Base-by-base conservation (phyloP, 2,797 vertebrate species). In the Poliocrania exsul region DNA sequence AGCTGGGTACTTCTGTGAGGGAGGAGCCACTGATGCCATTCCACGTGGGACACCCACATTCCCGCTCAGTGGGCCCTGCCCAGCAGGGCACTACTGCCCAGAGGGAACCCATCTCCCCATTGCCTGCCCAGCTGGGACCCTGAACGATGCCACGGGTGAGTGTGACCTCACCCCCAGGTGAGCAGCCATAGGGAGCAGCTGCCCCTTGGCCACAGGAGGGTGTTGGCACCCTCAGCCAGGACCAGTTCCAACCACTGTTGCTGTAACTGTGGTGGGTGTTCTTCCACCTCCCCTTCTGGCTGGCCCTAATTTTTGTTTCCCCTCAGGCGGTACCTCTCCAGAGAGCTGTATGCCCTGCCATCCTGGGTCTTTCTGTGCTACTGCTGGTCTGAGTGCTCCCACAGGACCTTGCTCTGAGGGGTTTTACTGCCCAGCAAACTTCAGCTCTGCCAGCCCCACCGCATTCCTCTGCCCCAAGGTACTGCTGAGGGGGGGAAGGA, bases 381-480 rank as follows among this genome's bases (percentile, higher is more conserved):
- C 93, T 3, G 40, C 95, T 28, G 98, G 98, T 40, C 96, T 99
- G 18, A 94, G 96, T 60, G 96, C 91, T 26, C 98, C 98, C 25
- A 98, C 95, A 31, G 98, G 98, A 17, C 97, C 97, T n/a, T 99
- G 99, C 62, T 93, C 96, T 6, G 93, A 98, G 29, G 98, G 98
- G 21, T 99, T 99, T 64, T 98, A 98, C 96, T 99, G 99, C 94
- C 98, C 98, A 3, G 97, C 89, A 49, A 98, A 98, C 91, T 98
- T 98, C 96, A 98, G 98, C 66, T 98, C 98, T 20, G 51, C 97
- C 92, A 98, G 97, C 82, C 98, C 98, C 14, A 97, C 94, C 2
- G 96, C 98, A 2, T 97, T 99, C 67, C 97, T 98, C 56, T 99
- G 99, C 96, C 98, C 99, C 44, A 98, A 99, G 98, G 99, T 99